Evolutionary conservation across 2,797 vertebrate species (phyloP).

Genomic region (Acrossocheilus fasciatus): DNA sequence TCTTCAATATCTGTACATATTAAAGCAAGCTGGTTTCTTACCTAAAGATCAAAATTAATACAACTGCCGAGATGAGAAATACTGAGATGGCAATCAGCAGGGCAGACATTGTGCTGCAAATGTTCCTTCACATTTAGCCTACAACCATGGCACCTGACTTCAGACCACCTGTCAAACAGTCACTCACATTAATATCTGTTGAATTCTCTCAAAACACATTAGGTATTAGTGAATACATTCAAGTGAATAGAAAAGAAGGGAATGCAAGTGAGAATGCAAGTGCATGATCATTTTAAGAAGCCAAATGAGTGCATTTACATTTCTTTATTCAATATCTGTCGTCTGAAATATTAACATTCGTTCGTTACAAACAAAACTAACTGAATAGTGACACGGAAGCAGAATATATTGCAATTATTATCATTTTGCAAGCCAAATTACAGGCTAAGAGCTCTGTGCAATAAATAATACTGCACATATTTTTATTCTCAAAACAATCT

Average conservation of each 20-base stretch:
- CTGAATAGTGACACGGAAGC: neutral
- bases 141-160: constrained; percentile 62
- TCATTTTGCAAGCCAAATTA: neutral
- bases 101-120: constrained; percentile 75
- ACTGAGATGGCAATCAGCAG: constrained; percentile 70
- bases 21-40: constrained; percentile 58
- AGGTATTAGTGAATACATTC: neutral
- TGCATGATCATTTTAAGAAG: neutral
- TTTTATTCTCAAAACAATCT: neutral
- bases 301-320: neutral
- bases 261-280: neutral
- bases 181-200: neutral
- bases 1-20: neutral
- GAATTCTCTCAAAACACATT: too few species aligned
- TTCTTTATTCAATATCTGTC: neutral
- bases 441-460: too few species aligned
- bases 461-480: neutral
- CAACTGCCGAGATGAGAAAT: constrained; percentile 64
- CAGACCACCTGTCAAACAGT: constrained; percentile 35
- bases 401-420: neutral
- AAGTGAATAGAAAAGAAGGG: neutral
- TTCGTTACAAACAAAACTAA: too few species aligned
- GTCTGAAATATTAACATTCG: neutral
- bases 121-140: constrained; percentile 67
- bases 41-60: constrained; percentile 72